Evolutionary conservation across 1,140 invertebrate genomes (phyloP).

Genomic region (Saccostrea echinata): DNA sequence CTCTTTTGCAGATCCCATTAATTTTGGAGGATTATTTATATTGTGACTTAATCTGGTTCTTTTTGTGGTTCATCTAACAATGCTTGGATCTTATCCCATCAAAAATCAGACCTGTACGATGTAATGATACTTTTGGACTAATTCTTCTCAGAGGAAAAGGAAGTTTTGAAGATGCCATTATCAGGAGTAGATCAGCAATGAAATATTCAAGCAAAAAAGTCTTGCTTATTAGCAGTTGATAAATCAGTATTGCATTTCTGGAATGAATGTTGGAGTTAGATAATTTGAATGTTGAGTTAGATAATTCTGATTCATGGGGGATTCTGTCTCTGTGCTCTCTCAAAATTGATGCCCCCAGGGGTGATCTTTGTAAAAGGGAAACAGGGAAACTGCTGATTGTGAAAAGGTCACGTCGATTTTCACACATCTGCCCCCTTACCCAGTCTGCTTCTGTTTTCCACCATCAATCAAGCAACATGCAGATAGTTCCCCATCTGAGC

Average conservation of each 20-base stretch:
- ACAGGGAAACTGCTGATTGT: conserved; percentile 6
- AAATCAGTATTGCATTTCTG: conserved; percentile 35
- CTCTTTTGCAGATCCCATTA: conserved; percentile 35
- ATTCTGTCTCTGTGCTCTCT: conserved; percentile 23
- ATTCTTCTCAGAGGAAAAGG: background rate
- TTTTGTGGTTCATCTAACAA: conserved; percentile 28
- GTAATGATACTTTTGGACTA: background rate
- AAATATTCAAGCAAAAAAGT: conserved; percentile 34
- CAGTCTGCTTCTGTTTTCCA: conserved; percentile 2
- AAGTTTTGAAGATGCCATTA: conserved; percentile 24
- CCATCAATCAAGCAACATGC: conserved; percentile 30
- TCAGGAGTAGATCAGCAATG: conserved; percentile 23
- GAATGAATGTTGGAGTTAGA: conserved; percentile 17
- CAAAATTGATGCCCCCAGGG: background rate
- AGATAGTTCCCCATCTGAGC: background rate
- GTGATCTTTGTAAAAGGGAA: conserved; percentile 14
- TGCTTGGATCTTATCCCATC: conserved; percentile 4
- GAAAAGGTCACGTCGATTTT: conserved; percentile 26
- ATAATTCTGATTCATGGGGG: background rate
- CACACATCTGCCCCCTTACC: conserved; percentile 18
- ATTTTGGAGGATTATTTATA: conserved; percentile 19
- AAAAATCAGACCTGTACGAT: background rate
- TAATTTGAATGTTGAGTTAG: conserved; percentile 10
- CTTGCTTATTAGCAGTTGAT: conserved; percentile 27
- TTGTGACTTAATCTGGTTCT: conserved; percentile 17